Evolutionary conservation across 1,140 invertebrate genomes (phyloP), one percentile per base, ranked within the genome.

Genomic region (Drosophila sucinea): DNA sequence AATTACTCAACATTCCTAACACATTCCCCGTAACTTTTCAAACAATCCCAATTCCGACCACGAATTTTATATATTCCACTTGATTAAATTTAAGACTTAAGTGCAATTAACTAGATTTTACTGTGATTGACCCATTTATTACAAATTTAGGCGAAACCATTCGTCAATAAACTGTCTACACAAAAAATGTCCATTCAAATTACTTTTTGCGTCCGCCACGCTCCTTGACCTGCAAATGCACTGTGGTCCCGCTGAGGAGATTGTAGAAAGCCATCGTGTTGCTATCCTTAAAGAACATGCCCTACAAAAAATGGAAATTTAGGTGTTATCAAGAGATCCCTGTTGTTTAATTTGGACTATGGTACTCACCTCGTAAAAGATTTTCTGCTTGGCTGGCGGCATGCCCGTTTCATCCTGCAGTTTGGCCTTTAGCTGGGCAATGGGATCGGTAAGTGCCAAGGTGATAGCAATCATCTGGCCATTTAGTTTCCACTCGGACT

Each of bases 121-220:
- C 73, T 87, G 84, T 87, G 84, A 87, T 87, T 84, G 71, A 89
- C 65, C 33, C 70, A 68, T 87, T 80, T 90, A 84, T 80, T 80
- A 84, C 62, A 73, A 87, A 77, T 77, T 81, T 82, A 80, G 73
- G 76, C 70, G 77, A 79, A 73, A 73, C 70, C 72, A 80, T 83
- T 77, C 73, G 81, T 66, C 62, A 84, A 69, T 72, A 81, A 77
- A 60, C 68, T 90, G 66, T 73, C 70, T 73, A 79, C 67, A 74
- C 51, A 64, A 77, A 47, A 25, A 61, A 29, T 51, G 35, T 32
- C 40, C 27, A 29, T n/a, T 29, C 27, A 27, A 51, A 25, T 95
- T 97, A 99, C 90, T 99, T 99, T 93, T 99, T 99, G 41, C 98
- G 94, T 35, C 99, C 99, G 92, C 99, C 99, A 93, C 99, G 95